phyloP scores from a whole-genome alignment of 2,113 vertebrate genomes.

The Laticauda colubrina region DNA sequence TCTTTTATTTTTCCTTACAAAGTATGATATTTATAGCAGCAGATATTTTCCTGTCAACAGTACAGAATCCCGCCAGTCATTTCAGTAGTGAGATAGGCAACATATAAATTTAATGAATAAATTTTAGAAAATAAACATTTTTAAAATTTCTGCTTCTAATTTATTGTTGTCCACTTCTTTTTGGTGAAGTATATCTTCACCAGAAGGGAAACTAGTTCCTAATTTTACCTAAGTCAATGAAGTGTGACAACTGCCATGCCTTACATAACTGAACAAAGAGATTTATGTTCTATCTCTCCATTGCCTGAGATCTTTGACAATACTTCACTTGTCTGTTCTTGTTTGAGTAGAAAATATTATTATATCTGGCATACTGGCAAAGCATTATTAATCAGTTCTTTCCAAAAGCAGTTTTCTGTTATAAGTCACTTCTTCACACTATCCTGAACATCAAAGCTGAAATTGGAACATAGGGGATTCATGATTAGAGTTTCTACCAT shows the following conservation, averaged over 20 bases:
- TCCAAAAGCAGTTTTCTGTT: neutral
- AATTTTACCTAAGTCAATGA: neutral
- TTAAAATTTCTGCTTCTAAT: neutral
- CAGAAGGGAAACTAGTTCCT: neutral
- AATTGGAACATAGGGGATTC: neutral
- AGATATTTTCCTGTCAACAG: neutral
- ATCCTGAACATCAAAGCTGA: neutral
- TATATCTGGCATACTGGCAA: neutral
- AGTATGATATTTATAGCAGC: neutral
- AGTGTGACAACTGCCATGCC: neutral
- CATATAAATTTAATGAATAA: neutral
- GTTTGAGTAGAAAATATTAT: neutral
- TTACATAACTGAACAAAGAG: neutral
- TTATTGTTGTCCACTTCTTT: neutral
- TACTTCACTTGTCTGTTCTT: neutral
- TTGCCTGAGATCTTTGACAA: neutral
- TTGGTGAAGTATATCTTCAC: neutral
- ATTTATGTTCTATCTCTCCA: neutral
- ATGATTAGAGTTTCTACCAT: neutral
- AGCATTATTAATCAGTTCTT: neutral
- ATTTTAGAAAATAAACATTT: neutral
- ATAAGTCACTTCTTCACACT: neutral
- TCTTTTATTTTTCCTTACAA: neutral
- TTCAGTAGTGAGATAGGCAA: neutral
- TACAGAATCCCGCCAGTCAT: neutral